Percentiles rank a stretch among this genome's conserved stretches.
Conservation (phyloP, 2,888 invertebrate species). For the Heliconius aoede region DNA sequence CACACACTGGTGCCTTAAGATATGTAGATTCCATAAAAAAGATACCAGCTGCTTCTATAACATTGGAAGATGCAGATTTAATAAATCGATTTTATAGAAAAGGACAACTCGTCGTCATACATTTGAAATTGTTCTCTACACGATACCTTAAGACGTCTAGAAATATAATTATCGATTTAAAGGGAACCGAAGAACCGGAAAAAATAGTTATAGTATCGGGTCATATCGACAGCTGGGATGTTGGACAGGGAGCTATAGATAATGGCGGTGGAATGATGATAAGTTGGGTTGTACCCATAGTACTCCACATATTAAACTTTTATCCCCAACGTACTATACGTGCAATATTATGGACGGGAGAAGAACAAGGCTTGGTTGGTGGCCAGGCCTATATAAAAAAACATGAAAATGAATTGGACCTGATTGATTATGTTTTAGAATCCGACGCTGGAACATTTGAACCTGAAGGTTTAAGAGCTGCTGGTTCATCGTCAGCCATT, state of each 20-base stretch:
- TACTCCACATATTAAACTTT: conserved; percentile 81
- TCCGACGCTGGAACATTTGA: conserved; percentile 92
- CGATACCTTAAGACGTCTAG: conserved; percentile 85
- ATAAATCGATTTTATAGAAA: conserved; percentile 85
- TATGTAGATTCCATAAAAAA: conserved; percentile 84
- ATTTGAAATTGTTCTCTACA: conserved; percentile 87
- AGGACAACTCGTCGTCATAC: conserved; percentile 76
- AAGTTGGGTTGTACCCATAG: conserved; percentile 88
- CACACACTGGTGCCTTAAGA: conserved; percentile 89
- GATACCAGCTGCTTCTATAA: conserved; percentile 90
- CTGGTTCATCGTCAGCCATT: conserved; percentile 84
- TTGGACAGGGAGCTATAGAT: conserved; percentile 95
- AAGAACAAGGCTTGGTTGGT: conserved; percentile 89
- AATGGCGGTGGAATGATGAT: conserved; percentile 93
- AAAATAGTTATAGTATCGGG: conserved; percentile 90
- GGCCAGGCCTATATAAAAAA: conserved; percentile 85
- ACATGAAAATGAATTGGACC: conserved; percentile 82
- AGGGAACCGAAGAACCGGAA: conserved; percentile 77
- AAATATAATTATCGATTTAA: conserved; percentile 89
- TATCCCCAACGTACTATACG: conserved; percentile 88
- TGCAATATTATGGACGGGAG: conserved; percentile 91
- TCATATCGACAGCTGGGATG: conserved; percentile 94
- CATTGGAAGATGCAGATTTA: conserved; percentile 90
- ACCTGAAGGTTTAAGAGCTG: conserved; percentile 87
- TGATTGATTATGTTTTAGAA: conserved; percentile 91